phyloP scores from a whole-genome alignment of 2,797 vertebrate genomes.

The Phrynocephalus guinanensis region DNA sequence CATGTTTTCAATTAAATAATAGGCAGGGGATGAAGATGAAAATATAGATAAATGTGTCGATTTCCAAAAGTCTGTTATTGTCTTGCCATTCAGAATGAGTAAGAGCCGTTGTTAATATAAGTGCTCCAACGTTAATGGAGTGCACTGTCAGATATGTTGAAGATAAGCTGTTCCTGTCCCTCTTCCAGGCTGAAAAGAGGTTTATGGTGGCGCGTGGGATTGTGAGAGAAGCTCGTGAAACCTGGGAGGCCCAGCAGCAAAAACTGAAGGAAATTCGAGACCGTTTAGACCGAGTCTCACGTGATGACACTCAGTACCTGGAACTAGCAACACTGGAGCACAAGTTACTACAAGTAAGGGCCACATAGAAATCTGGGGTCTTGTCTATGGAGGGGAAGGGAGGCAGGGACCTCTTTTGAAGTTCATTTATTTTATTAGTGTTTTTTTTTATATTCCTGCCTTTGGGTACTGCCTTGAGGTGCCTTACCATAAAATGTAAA shows the following conservation, averaged over 20 bases:
- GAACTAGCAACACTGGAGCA: constrained; percentile 95
- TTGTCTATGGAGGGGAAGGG: background rate
- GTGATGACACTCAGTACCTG: constrained; percentile 93
- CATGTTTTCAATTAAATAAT: background rate
- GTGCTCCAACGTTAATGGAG: background rate
- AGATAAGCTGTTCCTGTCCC: background rate
- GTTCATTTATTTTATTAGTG: background rate
- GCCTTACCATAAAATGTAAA: background rate
- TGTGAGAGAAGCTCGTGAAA: constrained; percentile 87
- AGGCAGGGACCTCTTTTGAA: background rate
- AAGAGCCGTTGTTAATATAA: background rate
- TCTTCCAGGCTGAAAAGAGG: constrained; percentile 88
- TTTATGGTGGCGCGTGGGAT: constrained; percentile 97
- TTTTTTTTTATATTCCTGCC: background rate
- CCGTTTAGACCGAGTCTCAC: constrained; percentile 93
- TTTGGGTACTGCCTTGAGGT: background rate
- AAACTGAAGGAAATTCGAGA: constrained; percentile 93
- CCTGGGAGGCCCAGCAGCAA: constrained; percentile 86
- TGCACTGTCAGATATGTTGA: background rate
- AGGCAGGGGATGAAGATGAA: background rate
- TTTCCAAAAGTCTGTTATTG: background rate
- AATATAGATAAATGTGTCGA: background rate
- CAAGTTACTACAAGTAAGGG: constrained; percentile 91
- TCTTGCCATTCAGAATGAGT: background rate
- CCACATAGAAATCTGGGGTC: background rate